Percentiles rank a stretch among this genome's conserved stretches.
Evolutionary conservation across 2,888 invertebrate species (phyloP).

Genomic region (Nemoura dubitans): DNA sequence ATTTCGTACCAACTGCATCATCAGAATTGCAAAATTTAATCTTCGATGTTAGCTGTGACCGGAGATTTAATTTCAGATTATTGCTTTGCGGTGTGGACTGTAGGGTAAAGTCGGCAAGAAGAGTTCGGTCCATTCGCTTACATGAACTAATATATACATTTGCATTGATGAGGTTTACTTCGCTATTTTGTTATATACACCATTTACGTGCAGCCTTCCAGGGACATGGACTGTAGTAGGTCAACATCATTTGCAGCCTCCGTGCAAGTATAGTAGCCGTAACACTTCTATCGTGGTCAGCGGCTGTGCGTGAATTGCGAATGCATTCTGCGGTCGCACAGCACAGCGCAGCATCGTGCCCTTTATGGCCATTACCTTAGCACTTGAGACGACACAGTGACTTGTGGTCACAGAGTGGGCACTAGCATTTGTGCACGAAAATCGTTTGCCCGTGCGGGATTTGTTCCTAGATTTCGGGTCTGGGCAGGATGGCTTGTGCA

Average conservation of each 20-base stretch:
- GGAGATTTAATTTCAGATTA: too few relatives aligned
- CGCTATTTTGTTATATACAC: too few relatives aligned
- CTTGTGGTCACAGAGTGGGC: background rate
- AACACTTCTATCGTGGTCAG: background rate
- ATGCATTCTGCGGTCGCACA: background rate
- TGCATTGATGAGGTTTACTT: too few relatives aligned
- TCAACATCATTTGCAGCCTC: background rate
- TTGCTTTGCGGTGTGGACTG: too few relatives aligned
- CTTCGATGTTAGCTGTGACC: too few relatives aligned
- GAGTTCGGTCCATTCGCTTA: too few relatives aligned
- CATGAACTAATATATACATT: too few relatives aligned
- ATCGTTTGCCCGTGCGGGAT: slow-evolving; percentile 1
- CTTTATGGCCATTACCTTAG: background rate
- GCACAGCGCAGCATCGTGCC: background rate
- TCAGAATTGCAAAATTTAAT: too few relatives aligned
- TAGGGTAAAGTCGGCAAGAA: too few relatives aligned
- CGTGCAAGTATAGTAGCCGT: background rate
- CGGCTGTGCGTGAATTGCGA: background rate
- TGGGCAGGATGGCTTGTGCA: background rate
- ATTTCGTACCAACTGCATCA: too few relatives aligned
- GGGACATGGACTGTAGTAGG: too few relatives aligned
- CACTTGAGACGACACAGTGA: background rate
- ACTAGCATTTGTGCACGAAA: background rate
- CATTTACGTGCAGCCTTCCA: too few relatives aligned
- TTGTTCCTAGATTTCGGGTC: background rate